These are phyloP conservation scores for Stegostoma tigrinum DNA, from an alignment of 2,113 vertebrate genomes.

Conservation along the genomic window DNA sequence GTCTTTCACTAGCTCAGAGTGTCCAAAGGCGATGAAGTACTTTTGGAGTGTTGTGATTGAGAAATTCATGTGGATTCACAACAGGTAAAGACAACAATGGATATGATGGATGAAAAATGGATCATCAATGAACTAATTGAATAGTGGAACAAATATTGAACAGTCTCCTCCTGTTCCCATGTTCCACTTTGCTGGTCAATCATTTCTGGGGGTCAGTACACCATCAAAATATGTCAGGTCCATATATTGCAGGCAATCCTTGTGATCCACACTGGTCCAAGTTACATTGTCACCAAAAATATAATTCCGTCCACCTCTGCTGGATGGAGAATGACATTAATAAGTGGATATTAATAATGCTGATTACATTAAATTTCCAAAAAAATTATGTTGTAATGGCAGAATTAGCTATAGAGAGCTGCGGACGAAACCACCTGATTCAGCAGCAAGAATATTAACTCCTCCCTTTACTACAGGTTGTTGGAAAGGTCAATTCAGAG, in stretches of 20 bases:
- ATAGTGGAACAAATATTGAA: neutral
- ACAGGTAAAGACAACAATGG: neutral
- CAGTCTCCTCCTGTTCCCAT: neutral
- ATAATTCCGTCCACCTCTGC: neutral
- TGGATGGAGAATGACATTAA: neutral
- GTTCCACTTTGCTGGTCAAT: neutral
- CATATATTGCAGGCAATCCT: neutral
- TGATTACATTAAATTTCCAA: neutral
- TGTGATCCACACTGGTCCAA: neutral
- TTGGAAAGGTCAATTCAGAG: neutral
- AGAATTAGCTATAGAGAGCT: neutral
- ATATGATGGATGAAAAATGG: neutral
- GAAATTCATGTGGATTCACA: neutral
- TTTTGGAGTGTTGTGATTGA: neutral
- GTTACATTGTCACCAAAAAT: neutral
- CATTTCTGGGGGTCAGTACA: neutral
- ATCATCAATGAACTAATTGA: neutral
- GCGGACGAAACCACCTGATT: neutral
- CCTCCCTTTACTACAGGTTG: neutral
- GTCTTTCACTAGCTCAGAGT: neutral
- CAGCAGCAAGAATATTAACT: neutral
- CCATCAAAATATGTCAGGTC: neutral
- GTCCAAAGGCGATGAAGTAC: neutral
- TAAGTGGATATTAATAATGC: neutral
- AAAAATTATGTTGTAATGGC: neutral